Evolutionary conservation across 2,888 invertebrate species (phyloP).

Genomic region (Dioctria linearis): DNA sequence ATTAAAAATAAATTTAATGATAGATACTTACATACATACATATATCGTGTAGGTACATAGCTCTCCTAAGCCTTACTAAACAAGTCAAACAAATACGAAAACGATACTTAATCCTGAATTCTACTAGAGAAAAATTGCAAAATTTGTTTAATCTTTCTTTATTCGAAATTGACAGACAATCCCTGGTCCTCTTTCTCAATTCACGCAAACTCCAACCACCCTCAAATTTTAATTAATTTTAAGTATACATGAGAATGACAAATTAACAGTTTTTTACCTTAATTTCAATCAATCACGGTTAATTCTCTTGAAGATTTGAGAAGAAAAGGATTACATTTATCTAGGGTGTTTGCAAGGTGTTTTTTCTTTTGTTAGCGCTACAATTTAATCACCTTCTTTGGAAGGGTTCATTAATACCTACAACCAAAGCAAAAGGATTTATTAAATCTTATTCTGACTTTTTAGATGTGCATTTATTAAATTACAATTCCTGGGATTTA

Average conservation of each 20-base stretch:
- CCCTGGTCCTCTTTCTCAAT: too few species aligned
- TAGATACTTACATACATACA: too few species aligned
- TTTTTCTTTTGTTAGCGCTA: background rate
- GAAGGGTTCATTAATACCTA: background rate
- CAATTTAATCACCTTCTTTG: slow-evolving; percentile 7
- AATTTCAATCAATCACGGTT: slow-evolving; percentile 36
- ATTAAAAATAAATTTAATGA: too few species aligned
- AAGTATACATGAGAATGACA: slow-evolving; percentile 2
- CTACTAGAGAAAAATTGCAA: too few species aligned
- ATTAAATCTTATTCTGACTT: background rate
- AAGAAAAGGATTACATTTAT: slow-evolving; percentile 25
- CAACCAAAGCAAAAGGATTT: background rate
- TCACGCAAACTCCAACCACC: background rate
- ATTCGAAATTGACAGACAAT: too few species aligned
- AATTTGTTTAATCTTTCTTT: too few species aligned
- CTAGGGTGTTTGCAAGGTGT: background rate
- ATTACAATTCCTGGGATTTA: slow-evolving; percentile 3
- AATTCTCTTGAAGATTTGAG: background rate
- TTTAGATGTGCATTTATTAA: background rate
- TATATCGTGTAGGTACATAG: too few species aligned
- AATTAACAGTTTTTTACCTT: slow-evolving; percentile 20
- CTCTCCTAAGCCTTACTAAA: too few species aligned
- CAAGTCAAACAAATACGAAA: too few species aligned
- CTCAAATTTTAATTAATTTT: slow-evolving; percentile 16
- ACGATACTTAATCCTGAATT: too few species aligned